A percentile compares a stretch with the other conserved stretches of the same genome.
phyloP scores from a whole-genome alignment of 1,140 invertebrate genomes.

The Heliconius nattereri region DNA sequence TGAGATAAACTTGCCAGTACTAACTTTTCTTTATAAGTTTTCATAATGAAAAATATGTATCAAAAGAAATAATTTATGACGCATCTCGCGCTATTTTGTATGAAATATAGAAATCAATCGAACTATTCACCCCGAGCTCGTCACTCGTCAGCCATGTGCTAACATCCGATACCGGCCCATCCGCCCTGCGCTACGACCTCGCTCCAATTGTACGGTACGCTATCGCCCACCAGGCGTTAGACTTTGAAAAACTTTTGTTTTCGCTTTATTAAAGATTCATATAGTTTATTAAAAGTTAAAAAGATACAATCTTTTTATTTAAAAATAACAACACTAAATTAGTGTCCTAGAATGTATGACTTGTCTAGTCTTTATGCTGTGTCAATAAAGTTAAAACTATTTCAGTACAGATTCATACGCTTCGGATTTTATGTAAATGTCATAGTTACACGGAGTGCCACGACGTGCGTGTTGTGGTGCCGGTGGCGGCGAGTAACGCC shows the following conservation, averaged over 20 bases:
- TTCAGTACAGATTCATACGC: neutral
- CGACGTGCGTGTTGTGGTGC: neutral
- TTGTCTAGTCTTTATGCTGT: too few species aligned
- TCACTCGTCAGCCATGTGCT: slow-evolving; percentile 28
- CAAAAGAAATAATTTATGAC: too few species aligned
- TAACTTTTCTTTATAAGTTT: too few species aligned
- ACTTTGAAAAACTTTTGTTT: neutral
- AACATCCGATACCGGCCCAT: slow-evolving; percentile 45
- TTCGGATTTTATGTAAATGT: neutral
- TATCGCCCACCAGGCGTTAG: neutral
- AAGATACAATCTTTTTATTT: too few species aligned
- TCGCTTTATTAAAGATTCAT: neutral
- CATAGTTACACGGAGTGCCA: neutral
- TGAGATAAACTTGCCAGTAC: too few species aligned
- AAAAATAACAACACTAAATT: too few species aligned
- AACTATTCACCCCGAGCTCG: neutral
- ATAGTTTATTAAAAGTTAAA: too few species aligned
- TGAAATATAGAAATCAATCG: neutral
- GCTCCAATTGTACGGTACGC: slow-evolving; percentile 35
- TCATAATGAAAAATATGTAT: too few species aligned
- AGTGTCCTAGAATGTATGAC: too few species aligned
- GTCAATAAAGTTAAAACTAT: too few species aligned
- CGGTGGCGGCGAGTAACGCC: neutral
- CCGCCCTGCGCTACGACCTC: slow-evolving; percentile 41
- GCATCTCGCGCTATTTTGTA: neutral